phyloP scores from a whole-genome alignment of 2,888 invertebrate genomes.

The Andrena minutula region DNA sequence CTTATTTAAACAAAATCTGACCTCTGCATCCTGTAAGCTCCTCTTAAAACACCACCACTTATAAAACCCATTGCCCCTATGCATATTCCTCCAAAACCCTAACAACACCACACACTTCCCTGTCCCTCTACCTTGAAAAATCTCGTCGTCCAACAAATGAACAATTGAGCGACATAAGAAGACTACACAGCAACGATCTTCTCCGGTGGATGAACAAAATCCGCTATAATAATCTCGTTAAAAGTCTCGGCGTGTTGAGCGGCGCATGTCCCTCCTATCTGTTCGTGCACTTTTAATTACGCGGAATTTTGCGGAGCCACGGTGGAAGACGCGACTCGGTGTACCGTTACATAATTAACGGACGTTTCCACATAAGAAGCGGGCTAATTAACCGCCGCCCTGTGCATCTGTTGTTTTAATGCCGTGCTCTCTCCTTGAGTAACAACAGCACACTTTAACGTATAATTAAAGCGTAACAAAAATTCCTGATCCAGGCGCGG shows the following conservation, averaged over 20 bases:
- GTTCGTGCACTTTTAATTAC: slow-evolving; percentile 39
- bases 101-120: too few species aligned
- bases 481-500: background rate
- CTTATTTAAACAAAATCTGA: too few species aligned
- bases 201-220: background rate
- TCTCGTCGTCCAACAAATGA: background rate
- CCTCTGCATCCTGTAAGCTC: too few species aligned
- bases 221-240: slow-evolving; percentile 48
- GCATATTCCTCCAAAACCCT: too few species aligned
- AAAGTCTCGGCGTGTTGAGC: slow-evolving; percentile 15
- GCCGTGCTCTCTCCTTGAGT: background rate
- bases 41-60: too few species aligned
- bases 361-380: slow-evolving; percentile 21
- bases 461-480: slow-evolving; percentile 21
- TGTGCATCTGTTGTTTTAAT: slow-evolving; percentile 2
- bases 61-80: too few species aligned
- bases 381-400: slow-evolving; percentile 39
- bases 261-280: background rate
- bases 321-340: slow-evolving; percentile 27
- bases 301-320: slow-evolving; percentile 24
- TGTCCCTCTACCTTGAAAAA: too few species aligned
- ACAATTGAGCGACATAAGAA: slow-evolving; percentile 28
- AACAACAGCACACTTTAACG: background rate
- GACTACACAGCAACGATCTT: background rate
- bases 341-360: slow-evolving; percentile 45